These are phyloP conservation scores for Aleadryas rufinucha DNA, from an alignment of 2,113 vertebrate genomes.

Conservation along the genomic window DNA sequence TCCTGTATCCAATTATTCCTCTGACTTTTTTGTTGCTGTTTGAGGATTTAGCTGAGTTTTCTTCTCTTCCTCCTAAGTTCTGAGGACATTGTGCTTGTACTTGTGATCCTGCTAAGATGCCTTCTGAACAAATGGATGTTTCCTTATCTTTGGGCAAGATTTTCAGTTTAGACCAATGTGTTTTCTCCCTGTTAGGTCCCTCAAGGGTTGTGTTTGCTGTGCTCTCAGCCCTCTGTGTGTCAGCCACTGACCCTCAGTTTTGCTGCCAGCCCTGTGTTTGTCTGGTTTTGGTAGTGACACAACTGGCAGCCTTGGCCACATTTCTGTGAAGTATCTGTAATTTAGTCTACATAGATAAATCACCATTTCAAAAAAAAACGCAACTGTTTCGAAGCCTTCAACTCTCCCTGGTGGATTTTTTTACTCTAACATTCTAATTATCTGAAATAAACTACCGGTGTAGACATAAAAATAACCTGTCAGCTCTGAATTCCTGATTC, in stretches of 20 bases:
- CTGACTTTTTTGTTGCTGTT: not conserved
- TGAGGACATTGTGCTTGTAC: not conserved
- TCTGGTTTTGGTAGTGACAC: not conserved
- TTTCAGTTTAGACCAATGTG: fast-evolving
- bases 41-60: not conserved
- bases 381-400: not conserved
- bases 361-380: too few species aligned
- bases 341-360: not conserved
- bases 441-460: not conserved
- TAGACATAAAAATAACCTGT: not conserved
- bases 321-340: not conserved
- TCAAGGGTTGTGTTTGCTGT: too few species aligned
- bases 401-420: not conserved
- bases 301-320: not conserved
- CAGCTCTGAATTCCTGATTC: not conserved
- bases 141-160: not conserved
- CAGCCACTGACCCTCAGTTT: not conserved
- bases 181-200: not conserved
- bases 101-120: not conserved
- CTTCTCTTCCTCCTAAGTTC: not conserved
- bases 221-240: not conserved
- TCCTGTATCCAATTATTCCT: not conserved
- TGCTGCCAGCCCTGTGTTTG: not conserved
- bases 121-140: not conserved
- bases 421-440: not conserved